Conservation (phyloP, 2,797 vertebrate genomes). For the Muraenolepis orangiensis region DNA sequence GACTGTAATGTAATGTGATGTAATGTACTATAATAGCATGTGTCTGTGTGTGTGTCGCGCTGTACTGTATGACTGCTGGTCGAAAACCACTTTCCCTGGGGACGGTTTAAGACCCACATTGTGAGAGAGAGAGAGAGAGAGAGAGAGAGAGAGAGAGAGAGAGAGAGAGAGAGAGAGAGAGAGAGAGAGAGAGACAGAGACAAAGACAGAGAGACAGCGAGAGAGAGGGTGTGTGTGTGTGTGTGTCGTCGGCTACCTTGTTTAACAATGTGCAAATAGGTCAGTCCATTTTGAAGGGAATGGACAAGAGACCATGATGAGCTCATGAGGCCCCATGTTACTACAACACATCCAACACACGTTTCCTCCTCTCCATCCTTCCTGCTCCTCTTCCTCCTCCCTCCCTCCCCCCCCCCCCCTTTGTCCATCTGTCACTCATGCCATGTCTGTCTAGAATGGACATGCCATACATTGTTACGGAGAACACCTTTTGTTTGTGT, state of each 20-base stretch:
- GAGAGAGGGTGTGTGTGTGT: not conserved
- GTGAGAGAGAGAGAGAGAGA: too few species aligned
- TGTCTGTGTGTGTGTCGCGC: too few species aligned
- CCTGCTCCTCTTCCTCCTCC: too few species aligned
- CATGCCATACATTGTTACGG: not conserved
- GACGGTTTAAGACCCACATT: too few species aligned
- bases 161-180: too few species aligned
- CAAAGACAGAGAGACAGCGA: not conserved
- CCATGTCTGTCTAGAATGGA: not conserved
- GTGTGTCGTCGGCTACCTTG: not conserved
- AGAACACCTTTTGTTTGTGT: not conserved
- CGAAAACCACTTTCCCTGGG: too few species aligned
- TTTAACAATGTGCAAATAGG: not conserved
- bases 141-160: too few species aligned
- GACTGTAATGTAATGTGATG: too few species aligned
- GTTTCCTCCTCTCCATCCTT: not conserved
- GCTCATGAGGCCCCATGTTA: not conserved
- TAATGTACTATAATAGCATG: too few species aligned
- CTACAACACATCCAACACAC: not conserved
- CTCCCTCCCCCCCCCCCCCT: too few species aligned
- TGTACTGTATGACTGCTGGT: too few species aligned
- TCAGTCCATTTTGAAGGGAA: slow-evolving; percentile 1
- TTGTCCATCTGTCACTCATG: not conserved
- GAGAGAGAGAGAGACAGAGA: too few species aligned
- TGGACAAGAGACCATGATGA: not conserved